Base-by-base conservation (phyloP, 2,888 invertebrate species). In the Halocaridina rubra region DNA sequence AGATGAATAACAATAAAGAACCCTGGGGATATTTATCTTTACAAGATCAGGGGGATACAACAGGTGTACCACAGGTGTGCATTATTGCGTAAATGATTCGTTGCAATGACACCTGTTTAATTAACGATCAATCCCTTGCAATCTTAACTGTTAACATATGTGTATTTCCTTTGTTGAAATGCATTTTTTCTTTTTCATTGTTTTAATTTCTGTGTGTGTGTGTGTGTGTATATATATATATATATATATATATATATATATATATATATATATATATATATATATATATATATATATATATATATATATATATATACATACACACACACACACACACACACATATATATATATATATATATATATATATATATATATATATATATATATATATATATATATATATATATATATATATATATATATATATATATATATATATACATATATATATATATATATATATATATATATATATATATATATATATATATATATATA, bases 311-410 rank as follows among this genome's bases (percentile, higher is more conserved):
- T 57, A 75, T 57, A 57, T 53, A 75, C 24, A 75, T 53, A 53
- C 24, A 53, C 53, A 24, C 24, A 22, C 27, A 57, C 53, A 75
- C 53, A 53, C 27, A 75, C 53, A 75, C 29, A 53, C 53, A 75
- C 53, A 75, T 75, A 75, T 75, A 53, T 75, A 75, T 75, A 75
- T 75, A 75, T 75, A 75, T 75, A 75, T 53, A 27, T 27, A 74
- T 53, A 75, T 27, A 75, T 16, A 53, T 27, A 57, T 3, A 75
- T 27, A 75, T 53, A 75, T 53, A 53, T 53, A 75, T 27, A 75
- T 27, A 75, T 53, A 57, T 53, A 75, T 53, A 46, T 53, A 75
- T 53, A 75, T 10, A 75, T 53, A 53, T 53, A 75, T 53, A 75
- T 53, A 75, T 27, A 75, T 53, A 75, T 53, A 75, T 53, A 75